These are phyloP conservation scores for Loris lydekkerianus DNA, from an alignment of 2,797 vertebrate genomes.

Conservation along the genomic window DNA sequence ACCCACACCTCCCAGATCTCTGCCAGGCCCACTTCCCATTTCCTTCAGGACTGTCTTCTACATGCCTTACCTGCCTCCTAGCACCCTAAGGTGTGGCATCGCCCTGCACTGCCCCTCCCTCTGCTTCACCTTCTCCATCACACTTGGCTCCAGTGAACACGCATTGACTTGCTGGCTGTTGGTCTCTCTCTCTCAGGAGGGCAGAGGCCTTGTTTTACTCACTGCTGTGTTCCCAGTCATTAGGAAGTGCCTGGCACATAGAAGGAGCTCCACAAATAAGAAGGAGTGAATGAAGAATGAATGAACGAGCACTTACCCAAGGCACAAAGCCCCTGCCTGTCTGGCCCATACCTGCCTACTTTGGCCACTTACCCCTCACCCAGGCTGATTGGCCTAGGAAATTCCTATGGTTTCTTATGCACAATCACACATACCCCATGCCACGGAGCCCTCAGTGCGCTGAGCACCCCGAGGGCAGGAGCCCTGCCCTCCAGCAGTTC, in stretches of 20 bases:
- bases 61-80: neutral
- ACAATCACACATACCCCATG: accelerated
- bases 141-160: neutral
- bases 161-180: neutral
- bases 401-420: neutral
- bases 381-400: neutral
- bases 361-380: too few species aligned
- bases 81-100: accelerated
- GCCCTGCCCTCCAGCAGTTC: neutral
- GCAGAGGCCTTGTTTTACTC: neutral
- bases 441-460: neutral
- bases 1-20: neutral
- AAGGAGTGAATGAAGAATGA: neutral
- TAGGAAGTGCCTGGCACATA: neutral
- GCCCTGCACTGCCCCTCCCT: too few species aligned
- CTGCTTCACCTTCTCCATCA: neutral
- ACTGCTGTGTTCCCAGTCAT: neutral
- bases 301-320: neutral
- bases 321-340: neutral
- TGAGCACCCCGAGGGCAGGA: neutral
- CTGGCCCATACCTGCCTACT: neutral
- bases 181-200: neutral
- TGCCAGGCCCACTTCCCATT: neutral
- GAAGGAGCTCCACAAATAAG: neutral
- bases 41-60: neutral